These are phyloP conservation scores for Pelmatolapia mariae DNA, from an alignment of 2,113 vertebrate species.

Conservation along the genomic window DNA sequence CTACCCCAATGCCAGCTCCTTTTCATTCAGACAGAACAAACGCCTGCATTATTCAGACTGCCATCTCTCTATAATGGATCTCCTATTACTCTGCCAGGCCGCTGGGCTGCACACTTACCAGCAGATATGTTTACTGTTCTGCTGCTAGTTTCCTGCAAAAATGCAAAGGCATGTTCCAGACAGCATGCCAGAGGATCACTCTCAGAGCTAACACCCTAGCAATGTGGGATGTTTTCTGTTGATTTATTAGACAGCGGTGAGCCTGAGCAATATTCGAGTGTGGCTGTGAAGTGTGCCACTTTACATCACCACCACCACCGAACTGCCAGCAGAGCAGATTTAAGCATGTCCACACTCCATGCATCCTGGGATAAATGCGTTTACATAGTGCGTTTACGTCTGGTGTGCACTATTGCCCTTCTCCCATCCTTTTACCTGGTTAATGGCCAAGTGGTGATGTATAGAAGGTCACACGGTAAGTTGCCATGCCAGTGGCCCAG, in stretches of 20 bases:
- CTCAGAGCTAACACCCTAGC: not conserved
- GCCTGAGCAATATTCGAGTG: not conserved
- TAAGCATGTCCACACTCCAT: not conserved
- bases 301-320: not conserved
- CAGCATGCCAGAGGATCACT: not conserved
- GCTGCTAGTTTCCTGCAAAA: not conserved
- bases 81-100: constrained; percentile 23
- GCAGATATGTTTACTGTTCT: constrained; percentile 41
- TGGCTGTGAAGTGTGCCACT: constrained; percentile 3
- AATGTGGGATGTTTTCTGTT: constrained; percentile 2
- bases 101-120: constrained; percentile 19
- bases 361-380: constrained; percentile 24
- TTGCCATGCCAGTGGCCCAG: constrained; percentile 1
- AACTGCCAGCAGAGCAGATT: not conserved
- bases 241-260: constrained; percentile 8
- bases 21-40: constrained; percentile 61
- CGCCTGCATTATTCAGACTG: constrained; percentile 57
- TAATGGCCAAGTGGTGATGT: constrained; percentile 54
- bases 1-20: constrained; percentile 43
- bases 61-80: constrained; percentile 32
- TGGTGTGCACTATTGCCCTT: not conserved
- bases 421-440: constrained; percentile 5
- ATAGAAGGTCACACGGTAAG: constrained; percentile 22
- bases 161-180: not conserved
- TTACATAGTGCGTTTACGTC: constrained; percentile 21